A percentile compares a stretch with the other conserved stretches of the same genome.
Evolutionary conservation across 2,888 invertebrate species (phyloP).

Genomic region (Leucophora obtusa): DNA sequence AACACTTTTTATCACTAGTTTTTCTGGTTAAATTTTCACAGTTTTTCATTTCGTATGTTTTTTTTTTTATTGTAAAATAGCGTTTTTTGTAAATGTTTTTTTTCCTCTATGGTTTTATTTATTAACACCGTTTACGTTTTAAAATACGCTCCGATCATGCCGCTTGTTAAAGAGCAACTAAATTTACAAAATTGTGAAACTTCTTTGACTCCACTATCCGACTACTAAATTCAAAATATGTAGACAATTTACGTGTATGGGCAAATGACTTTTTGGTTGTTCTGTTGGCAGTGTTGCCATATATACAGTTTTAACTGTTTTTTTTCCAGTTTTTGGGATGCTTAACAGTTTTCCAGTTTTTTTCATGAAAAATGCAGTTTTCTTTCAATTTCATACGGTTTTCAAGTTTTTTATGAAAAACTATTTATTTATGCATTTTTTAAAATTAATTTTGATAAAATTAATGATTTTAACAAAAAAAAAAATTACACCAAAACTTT

Average conservation of each 20-base stretch:
- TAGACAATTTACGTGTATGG: constrained; percentile 23
- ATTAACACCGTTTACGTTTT: constrained; percentile 41
- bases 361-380: too few species aligned
- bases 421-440: too few species aligned
- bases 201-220: constrained; percentile 42
- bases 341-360: too few species aligned
- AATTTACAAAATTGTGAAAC: constrained; percentile 67
- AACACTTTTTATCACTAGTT: neutral
- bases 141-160: constrained; percentile 69
- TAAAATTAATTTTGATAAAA: too few species aligned
- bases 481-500: too few species aligned
- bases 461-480: too few species aligned
- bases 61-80: constrained; percentile 9
- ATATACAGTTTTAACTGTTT: too few species aligned
- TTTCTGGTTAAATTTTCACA: constrained; percentile 30
- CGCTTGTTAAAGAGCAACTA: constrained; percentile 72
- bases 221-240: constrained; percentile 4
- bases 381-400: too few species aligned
- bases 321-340: too few species aligned
- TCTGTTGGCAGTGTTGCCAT: too few species aligned
- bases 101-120: constrained; percentile 18
- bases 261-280: constrained; percentile 48
- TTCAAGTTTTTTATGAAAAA: too few species aligned
- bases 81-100: constrained; percentile 39
- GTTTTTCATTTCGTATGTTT: constrained; percentile 17